Evolutionary conservation across 2,888 invertebrate species (phyloP).

Genomic region (Euplagia quadripunctaria): DNA sequence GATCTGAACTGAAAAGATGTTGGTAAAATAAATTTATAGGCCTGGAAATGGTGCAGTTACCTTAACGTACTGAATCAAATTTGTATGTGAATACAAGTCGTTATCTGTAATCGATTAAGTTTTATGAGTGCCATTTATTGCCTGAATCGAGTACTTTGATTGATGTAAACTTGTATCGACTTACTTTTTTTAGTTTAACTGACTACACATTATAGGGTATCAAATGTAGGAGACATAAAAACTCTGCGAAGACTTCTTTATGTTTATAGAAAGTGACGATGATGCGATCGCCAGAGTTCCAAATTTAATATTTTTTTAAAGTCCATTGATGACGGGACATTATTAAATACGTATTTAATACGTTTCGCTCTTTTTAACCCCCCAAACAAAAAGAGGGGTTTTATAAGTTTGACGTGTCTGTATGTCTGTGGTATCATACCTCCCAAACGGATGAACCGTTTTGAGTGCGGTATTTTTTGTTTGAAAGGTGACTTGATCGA

Average conservation of each 20-base stretch:
- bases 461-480: too few relatives aligned
- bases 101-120: slow-evolving; percentile 48
- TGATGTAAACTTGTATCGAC: slow-evolving; percentile 41
- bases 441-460: too few relatives aligned
- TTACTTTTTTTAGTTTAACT: not conserved
- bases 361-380: too few relatives aligned
- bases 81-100: slow-evolving; percentile 33
- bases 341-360: too few relatives aligned
- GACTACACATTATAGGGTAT: not conserved
- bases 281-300: too few relatives aligned
- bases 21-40: slow-evolving; percentile 1
- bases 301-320: too few relatives aligned
- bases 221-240: not conserved
- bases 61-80: slow-evolving; percentile 31
- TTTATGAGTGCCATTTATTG: slow-evolving; percentile 42
- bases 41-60: not conserved
- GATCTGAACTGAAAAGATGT: not conserved
- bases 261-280: not conserved
- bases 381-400: too few relatives aligned
- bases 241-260: not conserved
- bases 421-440: too few relatives aligned
- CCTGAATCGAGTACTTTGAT: slow-evolving; percentile 34
- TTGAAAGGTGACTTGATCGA: too few relatives aligned
- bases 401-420: too few relatives aligned
- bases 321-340: too few relatives aligned